Evolutionary conservation across 2,888 invertebrate species (phyloP), one percentile per base, ranked within the genome.

Genomic region (Eumerus sabulonum): DNA sequence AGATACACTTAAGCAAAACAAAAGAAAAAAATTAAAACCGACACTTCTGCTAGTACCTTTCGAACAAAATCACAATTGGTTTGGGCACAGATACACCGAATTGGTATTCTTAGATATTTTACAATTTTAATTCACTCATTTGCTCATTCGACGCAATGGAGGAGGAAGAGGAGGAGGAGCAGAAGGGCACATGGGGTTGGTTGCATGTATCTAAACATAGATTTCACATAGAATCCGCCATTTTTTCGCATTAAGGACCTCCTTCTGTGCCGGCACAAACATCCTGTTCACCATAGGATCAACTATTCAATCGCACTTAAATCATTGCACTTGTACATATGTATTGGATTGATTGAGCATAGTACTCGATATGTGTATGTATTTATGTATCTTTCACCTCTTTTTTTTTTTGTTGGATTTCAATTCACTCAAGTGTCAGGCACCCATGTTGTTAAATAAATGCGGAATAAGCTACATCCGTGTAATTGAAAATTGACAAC

Each of bases 221-320:
- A 48, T 57, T 56, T 60, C 35, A 42, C 18, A 60, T 40, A 56
- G 60, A 50, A 64, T 54, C 64, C 68, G 79, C 74, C 79, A 79
- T 79, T 74, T 79, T 77, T 68, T 64, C 73, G 68, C 67, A 59
- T 68, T 66, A 62, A 68, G 62, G 67, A 68, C 66, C 67, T 74
- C 67, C 67, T 74, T 56, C 60, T 67, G 54, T 50, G 60, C 67
- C 66, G 42, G 7, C 7, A 4, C 3, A 27, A 27, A 27, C 27
- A 27, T 27, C 72, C 18, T 53, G 36, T 19, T 44, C 36, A 42
- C 57, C 62, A n/a, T 13, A n/a, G 7, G 45, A 18, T 56, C 27
- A 59, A 35, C 44, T 40, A 27, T 4, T 27, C 3, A 66, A 56
- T 67, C 35, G 36, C 67, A 73, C 77, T 72, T 42, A 59, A 60